A percentile compares a stretch with the other conserved stretches of the same genome.
These are phyloP conservation scores for Cassiopea xamachana DNA, from an alignment of 30 jellyfish, hydroid and myxozoan genomes.

Conservation along the genomic window DNA sequence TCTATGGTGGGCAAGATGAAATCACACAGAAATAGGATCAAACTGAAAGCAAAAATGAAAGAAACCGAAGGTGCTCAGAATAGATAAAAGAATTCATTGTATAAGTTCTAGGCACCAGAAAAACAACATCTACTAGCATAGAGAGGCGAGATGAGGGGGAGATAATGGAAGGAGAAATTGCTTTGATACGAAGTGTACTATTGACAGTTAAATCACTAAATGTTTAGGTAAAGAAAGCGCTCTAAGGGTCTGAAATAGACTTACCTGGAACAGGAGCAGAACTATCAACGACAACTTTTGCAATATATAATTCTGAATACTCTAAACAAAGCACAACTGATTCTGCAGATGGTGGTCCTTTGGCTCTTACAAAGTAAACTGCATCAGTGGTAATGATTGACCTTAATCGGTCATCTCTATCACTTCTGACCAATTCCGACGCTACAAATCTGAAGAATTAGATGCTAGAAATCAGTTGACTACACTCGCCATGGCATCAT, in stretches of 20 bases:
- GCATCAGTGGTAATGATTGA: conserved; percentile 90
- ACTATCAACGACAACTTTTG: neutral
- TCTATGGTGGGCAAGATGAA: neutral
- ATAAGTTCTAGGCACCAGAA: no score
- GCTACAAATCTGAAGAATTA: conserved; percentile 72
- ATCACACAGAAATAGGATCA: neutral
- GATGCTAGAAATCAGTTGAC: neutral
- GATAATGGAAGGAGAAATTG: no score
- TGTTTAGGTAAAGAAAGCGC: neutral
- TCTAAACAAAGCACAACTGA: conserved; percentile 85
- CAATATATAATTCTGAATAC: conserved; percentile 60
- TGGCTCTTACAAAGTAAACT: conserved; percentile 84
- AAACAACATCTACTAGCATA: no score
- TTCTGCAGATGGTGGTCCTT: conserved; percentile 90
- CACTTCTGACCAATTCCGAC: conserved; percentile 88
- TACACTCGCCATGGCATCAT: no score
- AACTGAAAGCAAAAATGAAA: no score
- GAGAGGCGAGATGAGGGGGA: no score
- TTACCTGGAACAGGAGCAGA: conserved; percentile 16
- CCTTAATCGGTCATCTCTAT: conserved; percentile 72
- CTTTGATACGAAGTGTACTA: no score
- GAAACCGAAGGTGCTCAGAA: no score
- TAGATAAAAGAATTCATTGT: no score
- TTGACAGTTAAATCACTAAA: neutral
- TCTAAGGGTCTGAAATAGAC: neutral